phyloP scores from a whole-genome alignment of 2,888 invertebrate species.

The Caenorhabditis sp. region DNA sequence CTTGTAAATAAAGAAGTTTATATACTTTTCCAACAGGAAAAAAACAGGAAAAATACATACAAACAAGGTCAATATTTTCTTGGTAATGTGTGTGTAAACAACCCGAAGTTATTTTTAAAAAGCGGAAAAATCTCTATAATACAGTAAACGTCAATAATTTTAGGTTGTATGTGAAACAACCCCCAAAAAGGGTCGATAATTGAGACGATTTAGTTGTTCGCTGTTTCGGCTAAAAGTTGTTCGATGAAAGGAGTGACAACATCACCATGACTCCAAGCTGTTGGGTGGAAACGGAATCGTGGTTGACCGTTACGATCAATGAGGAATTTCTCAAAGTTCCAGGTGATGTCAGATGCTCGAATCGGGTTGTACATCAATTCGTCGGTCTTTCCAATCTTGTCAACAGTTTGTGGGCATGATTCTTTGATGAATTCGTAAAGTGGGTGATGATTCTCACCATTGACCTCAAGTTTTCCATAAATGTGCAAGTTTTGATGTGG shows the following conservation, averaged over 20 bases:
- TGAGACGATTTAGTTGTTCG: conserved; percentile 20
- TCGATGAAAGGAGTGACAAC: conserved; percentile 65
- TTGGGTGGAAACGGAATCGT: conserved; percentile 70
- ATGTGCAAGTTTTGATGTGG: conserved; percentile 70
- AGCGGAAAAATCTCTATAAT: not conserved
- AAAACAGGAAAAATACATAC: not conserved
- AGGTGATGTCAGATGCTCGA: conserved; percentile 66
- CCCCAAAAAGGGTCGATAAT: conserved; percentile 27
- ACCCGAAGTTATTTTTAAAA: conserved; percentile 4
- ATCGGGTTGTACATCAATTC: conserved; percentile 70
- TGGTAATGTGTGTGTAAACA: not conserved
- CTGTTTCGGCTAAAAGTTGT: conserved; percentile 55
- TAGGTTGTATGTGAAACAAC: conserved; percentile 11
- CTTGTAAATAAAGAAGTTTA: not conserved
- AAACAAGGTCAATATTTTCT: conserved; percentile 1
- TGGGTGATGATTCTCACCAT: conserved; percentile 70
- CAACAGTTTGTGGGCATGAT: conserved; percentile 69
- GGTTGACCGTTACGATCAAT: conserved; percentile 69
- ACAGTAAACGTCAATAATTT: conserved; percentile 1
- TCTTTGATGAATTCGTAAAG: conserved; percentile 71
- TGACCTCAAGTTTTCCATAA: conserved; percentile 70
- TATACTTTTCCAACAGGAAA: not conserved
- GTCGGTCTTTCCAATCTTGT: conserved; percentile 66
- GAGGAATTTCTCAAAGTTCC: conserved; percentile 71
- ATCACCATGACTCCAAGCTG: conserved; percentile 69